These are phyloP conservation scores for Dipodomys ordii DNA, from an alignment of 2,113 vertebrate genomes.

Conservation along the genomic window DNA sequence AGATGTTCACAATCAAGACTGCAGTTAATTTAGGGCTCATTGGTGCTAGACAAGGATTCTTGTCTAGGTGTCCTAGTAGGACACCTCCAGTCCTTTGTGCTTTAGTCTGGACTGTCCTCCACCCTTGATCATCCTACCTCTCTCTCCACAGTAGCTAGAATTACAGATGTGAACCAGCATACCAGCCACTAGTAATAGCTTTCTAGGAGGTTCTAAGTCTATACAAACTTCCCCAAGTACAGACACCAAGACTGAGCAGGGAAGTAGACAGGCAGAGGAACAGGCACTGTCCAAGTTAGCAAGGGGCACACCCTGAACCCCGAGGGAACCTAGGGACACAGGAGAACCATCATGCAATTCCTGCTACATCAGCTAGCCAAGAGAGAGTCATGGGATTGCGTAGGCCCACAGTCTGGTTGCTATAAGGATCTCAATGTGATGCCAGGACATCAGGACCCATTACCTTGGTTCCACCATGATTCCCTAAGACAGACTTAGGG, in stretches of 20 bases:
- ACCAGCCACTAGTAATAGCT: background rate
- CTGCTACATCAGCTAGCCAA: background rate
- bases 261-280: background rate
- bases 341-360: background rate
- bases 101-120: too few relatives aligned
- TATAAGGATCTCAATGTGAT: background rate
- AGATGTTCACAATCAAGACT: background rate
- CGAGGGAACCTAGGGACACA: background rate
- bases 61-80: too few relatives aligned
- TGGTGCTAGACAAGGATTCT: too few relatives aligned
- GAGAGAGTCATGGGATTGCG: background rate
- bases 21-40: background rate
- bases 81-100: too few relatives aligned
- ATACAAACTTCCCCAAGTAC: background rate
- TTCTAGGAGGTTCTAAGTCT: background rate
- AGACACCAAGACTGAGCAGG: background rate
- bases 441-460: background rate
- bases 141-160: too few relatives aligned
- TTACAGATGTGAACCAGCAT: too few relatives aligned
- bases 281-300: background rate
- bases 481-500: background rate
- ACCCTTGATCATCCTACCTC: too few relatives aligned
- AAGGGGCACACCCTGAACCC: background rate
- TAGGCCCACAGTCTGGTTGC: background rate
- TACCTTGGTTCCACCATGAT: background rate